Evolutionary conservation across 2,797 vertebrate species (phyloP), one percentile per base, ranked within the genome.

Genomic region (Euphonia xanthogaster): DNA sequence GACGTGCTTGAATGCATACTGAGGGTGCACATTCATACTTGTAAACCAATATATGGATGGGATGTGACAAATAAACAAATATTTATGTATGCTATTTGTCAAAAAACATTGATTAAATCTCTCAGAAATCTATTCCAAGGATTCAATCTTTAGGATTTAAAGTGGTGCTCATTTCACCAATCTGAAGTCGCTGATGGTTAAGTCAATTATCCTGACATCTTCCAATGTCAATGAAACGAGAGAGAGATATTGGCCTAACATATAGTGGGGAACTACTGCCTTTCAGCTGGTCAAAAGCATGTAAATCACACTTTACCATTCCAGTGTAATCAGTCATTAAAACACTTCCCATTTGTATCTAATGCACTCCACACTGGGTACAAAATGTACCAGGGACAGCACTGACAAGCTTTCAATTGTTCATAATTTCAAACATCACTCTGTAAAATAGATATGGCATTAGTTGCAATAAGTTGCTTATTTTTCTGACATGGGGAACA

Each of bases 391-490:
- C 84, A 75, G 35, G 44, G 37, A 62, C 9, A 77, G 44, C 25
- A 92, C 68, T 88, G 83, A 65, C 40, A 88, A 84, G 19, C 66
- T 51, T 68, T 89, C 48, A 79, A 71, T 79, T 93, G 77, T 90
- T 91, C 92, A 68, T 82, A 8, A 75, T 94, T 95, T 94, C 86
- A 95, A 84, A 22, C 35, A 92, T 88, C 88, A 72, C 20, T 77
- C 74, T 74, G 62, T 79, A 93, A 94, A 96, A 76, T 93, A 40
- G 72, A n/a, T 89, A 63, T 82, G 81, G 88, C 10, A 54, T 51
- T 87, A 78, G 57, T 19, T 86, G 39, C 55, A 65, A 86, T 91
- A 77, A 92, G 74, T 50, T 66, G 23, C 65, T 94, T 97, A 63
- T 94, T 91, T 87, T 81, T 74, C 72, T 95, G 90, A 84, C 58